Evolutionary conservation across 2,113 vertebrate species (phyloP), one percentile per base, ranked within the genome.

Genomic region (Acrocephalus arundinaceus): DNA sequence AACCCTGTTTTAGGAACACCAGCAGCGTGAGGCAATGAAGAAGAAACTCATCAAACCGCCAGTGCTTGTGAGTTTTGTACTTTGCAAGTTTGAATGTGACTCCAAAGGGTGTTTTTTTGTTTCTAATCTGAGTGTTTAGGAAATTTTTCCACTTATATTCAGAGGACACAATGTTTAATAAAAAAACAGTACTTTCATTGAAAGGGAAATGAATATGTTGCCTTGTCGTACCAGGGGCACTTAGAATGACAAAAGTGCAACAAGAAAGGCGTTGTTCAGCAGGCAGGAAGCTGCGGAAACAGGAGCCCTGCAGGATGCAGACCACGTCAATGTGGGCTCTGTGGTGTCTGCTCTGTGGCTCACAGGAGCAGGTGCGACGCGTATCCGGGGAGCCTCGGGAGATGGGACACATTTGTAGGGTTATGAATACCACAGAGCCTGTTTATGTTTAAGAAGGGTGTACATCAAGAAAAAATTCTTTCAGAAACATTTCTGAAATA

Each of bases 221-320:
- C 27, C 7, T 59, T 91, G 74, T 74, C 97, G 3, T 98, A 99
- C 91, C 93, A 96, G 43, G 98, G 98, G 77, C 98, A 98, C 88
- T 98, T 98, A 24, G 98, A 99, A 48, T 98, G 98, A 33, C 98
- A 99, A 94, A 98, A 98, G 95, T 98, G 98, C 96, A 98, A 98
- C 89, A 99, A 99, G 97, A 98, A 98, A 82, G 98, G 98, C 86
- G 93, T 97, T 5, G 97, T 98, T 22, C 95, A 98, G 85, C 98
- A 98, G 89, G 90, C 94, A 41, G 98, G 98, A 21, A 83, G 80
- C 14, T 81, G 96, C 90, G 83, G 96, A 5, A 97, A 45, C 7
- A 95, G 96, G 20, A 97, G 97, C n/a, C 93, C 90, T 1, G 87
- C 12, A 97, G 98, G 10, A 91, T 97, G 48, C 98, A 98, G 98